Percentiles rank a stretch among this genome's conserved stretches.
These are phyloP conservation scores for Thereva unica DNA, from an alignment of 2,888 invertebrate genomes.

Conservation along the genomic window DNA sequence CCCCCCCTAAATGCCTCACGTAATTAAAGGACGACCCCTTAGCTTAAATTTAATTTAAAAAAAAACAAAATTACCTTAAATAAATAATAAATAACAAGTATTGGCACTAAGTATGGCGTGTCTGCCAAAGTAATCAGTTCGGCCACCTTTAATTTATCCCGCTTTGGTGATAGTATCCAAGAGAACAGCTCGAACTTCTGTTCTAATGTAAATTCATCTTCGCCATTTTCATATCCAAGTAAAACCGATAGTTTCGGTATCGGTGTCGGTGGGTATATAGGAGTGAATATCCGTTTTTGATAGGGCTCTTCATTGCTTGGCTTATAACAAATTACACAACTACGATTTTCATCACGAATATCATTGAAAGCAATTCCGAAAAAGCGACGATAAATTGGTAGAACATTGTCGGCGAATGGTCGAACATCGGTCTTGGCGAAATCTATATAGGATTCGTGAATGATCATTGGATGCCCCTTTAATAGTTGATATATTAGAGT, in stretches of 20 bases:
- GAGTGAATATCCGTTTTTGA: constrained; percentile 16
- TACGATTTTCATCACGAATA: constrained; percentile 9
- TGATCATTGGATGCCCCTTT: constrained; percentile 11
- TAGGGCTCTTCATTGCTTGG: constrained; percentile 36
- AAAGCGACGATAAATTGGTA: constrained; percentile 35
- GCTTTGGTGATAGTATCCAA: constrained; percentile 29
- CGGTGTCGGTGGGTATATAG: constrained; percentile 31
- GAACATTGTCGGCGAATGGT: constrained; percentile 30
- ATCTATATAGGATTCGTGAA: constrained; percentile 37
- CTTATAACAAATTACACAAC: constrained; percentile 32
- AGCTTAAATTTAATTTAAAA: too few relatives aligned
- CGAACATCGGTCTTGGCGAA: constrained; percentile 28
- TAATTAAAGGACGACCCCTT: too few relatives aligned
- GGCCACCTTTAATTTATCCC: constrained; percentile 8
- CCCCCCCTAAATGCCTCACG: too few relatives aligned
- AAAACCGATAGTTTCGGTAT: constrained; percentile 31
- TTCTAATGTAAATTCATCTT: constrained; percentile 10
- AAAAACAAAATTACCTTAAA: constrained; percentile 36
- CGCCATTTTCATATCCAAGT: constrained; percentile 1
- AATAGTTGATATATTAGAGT: constrained; percentile 24
- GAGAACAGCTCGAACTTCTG: constrained; percentile 20
- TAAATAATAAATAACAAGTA: constrained; percentile 29
- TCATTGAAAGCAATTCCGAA: constrained; percentile 33
- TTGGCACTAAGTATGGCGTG: constrained; percentile 31
- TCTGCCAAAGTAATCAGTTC: constrained; percentile 7